Evolutionary conservation across 2,113 vertebrate genomes (phyloP), one percentile per base, ranked within the genome.

Genomic region (Rhadina sibilatrix): DNA sequence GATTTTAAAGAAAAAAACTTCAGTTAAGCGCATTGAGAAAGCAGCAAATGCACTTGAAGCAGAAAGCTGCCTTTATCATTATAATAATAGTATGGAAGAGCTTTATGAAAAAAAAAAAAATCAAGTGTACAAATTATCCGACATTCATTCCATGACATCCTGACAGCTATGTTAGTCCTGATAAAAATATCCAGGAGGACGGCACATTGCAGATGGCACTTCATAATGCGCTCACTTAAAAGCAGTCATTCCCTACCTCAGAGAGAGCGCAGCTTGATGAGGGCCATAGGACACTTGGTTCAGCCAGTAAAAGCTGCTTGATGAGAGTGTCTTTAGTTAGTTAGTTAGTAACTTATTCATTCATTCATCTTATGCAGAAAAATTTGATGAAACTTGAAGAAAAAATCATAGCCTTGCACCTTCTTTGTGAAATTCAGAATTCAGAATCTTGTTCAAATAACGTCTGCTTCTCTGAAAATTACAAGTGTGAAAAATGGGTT

Each of bases 131-230:
- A 96, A 96, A 96, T 96, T 96, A 97, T 90, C 77, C 68, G 0
- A 95, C 92, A 94, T 95, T 96, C 96, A 90, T 95, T 95, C 72
- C 92, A 70, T 96, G 96, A 96, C 93, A 97, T 90, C 72, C 88
- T 96, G 96, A 96, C 96, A 96, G 96, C 92, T 96, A 92, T 97
- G 94, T 94, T 95, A 97, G 94, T 93, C 94, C 88, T 95, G 96
- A 93, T 96, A 96, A 97, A 97, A 96, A 96, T 96, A 96, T 96
- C 94, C 89, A 95, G 95, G 91, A 94, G 94, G 94, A 96, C 22
- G 5, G 83, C 92, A 93, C 83, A 84, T 86, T 95, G 94, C 96
- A 96, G 96, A 96, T 96, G 96, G 94, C 87, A 95, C 86, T 96
- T 97, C 86, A 96, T 89, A 89, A 96, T 93, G 90, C 5, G 1